Evolutionary conservation across 1,140 invertebrate genomes (phyloP).

Genomic region (Trachymyrmex cornetzi): DNA sequence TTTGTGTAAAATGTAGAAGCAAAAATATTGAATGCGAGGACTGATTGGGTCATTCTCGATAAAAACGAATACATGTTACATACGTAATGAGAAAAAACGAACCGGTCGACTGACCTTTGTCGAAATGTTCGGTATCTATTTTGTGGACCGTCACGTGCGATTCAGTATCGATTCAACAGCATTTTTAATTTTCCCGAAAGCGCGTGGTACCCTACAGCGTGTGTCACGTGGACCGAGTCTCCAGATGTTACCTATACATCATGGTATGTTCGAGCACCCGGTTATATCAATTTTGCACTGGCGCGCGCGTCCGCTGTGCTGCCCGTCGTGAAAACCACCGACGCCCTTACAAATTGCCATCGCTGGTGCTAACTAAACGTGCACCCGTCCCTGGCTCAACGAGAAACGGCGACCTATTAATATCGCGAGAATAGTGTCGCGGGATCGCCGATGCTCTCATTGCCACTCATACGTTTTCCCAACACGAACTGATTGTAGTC

Average conservation of each 20-base stretch:
- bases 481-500: slow-evolving; percentile 32
- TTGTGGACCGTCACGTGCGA: background rate
- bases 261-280: slow-evolving; percentile 48
- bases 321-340: slow-evolving; percentile 44
- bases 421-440: slow-evolving; percentile 42
- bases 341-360: slow-evolving; percentile 74
- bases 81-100: slow-evolving; percentile 4
- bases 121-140: background rate
- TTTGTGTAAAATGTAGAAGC: slow-evolving; percentile 1
- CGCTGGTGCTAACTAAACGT: slow-evolving; percentile 74
- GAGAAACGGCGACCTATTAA: slow-evolving; percentile 61
- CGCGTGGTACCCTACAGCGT: background rate
- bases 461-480: slow-evolving; percentile 42
- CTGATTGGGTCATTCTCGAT: background rate
- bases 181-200: slow-evolving; percentile 68
- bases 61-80: background rate
- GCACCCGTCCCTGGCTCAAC: slow-evolving; percentile 39
- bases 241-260: slow-evolving; percentile 70
- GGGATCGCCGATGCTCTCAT: slow-evolving; percentile 46
- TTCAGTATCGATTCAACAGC: slow-evolving; percentile 65
- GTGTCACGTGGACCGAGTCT: slow-evolving; percentile 50
- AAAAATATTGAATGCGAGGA: background rate
- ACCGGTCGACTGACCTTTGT: background rate
- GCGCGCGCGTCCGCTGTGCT: slow-evolving; percentile 45
- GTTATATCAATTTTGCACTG: slow-evolving; percentile 73